phyloP scores from a whole-genome alignment of 92 coral and sea anemone species.

The Parazoanthus atlanticus region DNA sequence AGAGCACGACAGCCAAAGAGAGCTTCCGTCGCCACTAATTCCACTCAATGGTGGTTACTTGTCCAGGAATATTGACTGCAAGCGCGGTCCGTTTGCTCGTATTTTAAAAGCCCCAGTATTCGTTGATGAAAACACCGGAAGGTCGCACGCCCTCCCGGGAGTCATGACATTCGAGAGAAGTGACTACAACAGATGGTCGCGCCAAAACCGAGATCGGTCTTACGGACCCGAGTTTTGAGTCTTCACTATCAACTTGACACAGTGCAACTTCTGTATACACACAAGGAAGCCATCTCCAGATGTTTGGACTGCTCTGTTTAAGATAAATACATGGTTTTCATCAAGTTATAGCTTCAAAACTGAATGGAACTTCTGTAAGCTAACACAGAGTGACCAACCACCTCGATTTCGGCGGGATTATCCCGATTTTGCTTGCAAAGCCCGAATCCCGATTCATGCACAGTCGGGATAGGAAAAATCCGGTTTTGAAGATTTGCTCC shows the following conservation, averaged over 20 bases:
- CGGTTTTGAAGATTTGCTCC: too few relatives aligned
- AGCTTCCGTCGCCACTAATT: conserved; percentile 12
- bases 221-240: background rate
- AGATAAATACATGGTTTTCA: too few relatives aligned
- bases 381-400: too few relatives aligned
- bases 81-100: background rate
- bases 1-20: background rate
- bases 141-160: conserved; percentile 29
- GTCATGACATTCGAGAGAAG: conserved; percentile 16
- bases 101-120: conserved; percentile 12
- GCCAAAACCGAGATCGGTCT: background rate
- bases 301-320: too few relatives aligned
- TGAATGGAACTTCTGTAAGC: too few relatives aligned
- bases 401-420: too few relatives aligned
- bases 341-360: too few relatives aligned
- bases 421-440: too few relatives aligned
- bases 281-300: too few relatives aligned
- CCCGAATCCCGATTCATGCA: too few relatives aligned
- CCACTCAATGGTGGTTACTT: conserved; percentile 24
- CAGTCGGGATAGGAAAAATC: too few relatives aligned
- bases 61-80: conserved; percentile 13
- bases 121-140: conserved; percentile 16
- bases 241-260: background rate
- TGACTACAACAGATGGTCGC: conserved; percentile 34
- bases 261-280: background rate